Evolutionary conservation across 2,113 vertebrate species (phyloP).

Genomic region (Circaetus cinerascens): DNA sequence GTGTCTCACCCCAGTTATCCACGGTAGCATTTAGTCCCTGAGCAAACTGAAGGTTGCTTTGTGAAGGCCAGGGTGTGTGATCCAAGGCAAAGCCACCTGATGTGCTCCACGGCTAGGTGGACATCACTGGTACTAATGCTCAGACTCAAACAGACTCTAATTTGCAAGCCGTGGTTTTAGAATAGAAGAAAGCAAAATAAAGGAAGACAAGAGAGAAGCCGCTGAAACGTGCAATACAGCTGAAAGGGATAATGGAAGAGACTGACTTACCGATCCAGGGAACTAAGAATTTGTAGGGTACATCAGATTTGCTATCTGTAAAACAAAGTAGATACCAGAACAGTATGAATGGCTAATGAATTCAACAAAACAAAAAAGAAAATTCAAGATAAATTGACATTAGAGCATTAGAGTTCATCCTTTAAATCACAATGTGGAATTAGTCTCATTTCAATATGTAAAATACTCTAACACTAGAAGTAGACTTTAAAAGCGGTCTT

Average conservation of each 20-base stretch:
- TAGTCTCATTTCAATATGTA: neutral
- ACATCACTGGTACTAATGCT: neutral
- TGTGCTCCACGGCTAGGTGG: neutral
- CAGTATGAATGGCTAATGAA: neutral
- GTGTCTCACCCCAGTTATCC: neutral
- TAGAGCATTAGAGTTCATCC: accelerated
- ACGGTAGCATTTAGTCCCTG: neutral
- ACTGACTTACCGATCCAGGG: slow-evolving; percentile 54
- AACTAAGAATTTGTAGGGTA: neutral
- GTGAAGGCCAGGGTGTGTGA: neutral
- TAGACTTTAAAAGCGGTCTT: neutral
- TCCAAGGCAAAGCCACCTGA: neutral
- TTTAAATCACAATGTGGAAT: neutral
- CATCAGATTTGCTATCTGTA: neutral
- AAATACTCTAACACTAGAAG: neutral
- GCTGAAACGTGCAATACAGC: neutral
- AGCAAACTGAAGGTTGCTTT: neutral
- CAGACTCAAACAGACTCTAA: neutral
- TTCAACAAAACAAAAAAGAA: neutral
- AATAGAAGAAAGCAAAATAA: neutral
- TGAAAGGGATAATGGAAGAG: neutral
- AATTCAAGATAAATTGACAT: neutral
- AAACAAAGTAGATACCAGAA: neutral
- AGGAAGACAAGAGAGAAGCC: neutral
- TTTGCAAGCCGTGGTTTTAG: neutral